Percentiles rank a stretch among this genome's conserved stretches.
Evolutionary conservation across 2,797 vertebrate species (phyloP).

Genomic region (Ficedula albicollis): DNA sequence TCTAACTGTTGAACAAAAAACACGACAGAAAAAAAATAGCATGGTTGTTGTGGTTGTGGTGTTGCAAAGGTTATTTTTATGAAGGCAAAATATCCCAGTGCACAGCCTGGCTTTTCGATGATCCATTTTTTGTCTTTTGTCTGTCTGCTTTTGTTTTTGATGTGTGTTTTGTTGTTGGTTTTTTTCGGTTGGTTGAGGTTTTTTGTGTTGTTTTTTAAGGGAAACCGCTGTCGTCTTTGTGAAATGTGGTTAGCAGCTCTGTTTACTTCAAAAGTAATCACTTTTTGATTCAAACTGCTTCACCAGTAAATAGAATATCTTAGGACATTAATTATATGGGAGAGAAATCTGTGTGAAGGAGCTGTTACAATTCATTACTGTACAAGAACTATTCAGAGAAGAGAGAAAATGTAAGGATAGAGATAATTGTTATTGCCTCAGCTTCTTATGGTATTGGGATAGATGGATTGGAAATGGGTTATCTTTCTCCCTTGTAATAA

Average conservation of each 20-base stretch:
- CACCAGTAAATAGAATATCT: conserved; percentile 81
- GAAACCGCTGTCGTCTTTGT: conserved; percentile 58
- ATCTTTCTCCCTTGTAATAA: conserved; percentile 74
- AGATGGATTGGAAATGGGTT: conserved; percentile 78
- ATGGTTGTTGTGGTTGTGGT: neutral
- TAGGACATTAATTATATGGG: conserved; percentile 81
- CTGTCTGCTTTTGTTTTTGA: conserved; percentile 20
- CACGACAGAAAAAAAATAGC: accelerated
- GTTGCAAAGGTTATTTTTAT: neutral
- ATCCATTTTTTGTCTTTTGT: neutral
- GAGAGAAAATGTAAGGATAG: conserved; percentile 75
- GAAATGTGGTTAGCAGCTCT: conserved; percentile 70
- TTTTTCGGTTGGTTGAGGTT: neutral
- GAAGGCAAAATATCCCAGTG: neutral
- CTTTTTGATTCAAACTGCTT: conserved; percentile 79
- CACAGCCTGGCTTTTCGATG: neutral
- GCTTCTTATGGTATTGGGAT: conserved; percentile 70
- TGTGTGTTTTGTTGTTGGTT: neutral
- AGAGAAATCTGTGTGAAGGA: conserved; percentile 77
- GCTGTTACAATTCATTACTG: conserved; percentile 83
- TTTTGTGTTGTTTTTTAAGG: neutral
- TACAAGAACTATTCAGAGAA: conserved; percentile 76
- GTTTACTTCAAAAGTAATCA: conserved; percentile 81
- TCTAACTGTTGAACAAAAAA: neutral
- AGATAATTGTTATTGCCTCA: conserved; percentile 79